Percentiles rank a stretch among this genome's conserved stretches.
Conservation (phyloP, 2,113 vertebrate genomes). For the Neofelis nebulosa region DNA sequence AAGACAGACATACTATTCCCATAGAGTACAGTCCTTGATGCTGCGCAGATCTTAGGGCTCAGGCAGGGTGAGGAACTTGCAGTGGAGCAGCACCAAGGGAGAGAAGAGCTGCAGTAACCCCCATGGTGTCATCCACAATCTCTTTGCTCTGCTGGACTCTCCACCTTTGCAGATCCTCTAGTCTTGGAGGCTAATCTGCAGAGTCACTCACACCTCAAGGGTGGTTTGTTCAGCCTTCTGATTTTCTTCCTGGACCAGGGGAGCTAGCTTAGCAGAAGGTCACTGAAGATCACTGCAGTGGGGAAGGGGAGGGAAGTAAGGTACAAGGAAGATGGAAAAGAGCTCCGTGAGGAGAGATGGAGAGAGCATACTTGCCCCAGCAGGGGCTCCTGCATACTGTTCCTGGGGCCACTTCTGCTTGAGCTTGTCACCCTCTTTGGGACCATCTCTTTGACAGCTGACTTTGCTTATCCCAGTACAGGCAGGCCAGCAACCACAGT, state of each 20-base stretch:
- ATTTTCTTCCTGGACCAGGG: not conserved
- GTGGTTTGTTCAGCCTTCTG: not conserved
- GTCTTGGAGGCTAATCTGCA: not conserved
- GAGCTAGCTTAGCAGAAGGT: not conserved
- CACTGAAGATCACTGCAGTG: not conserved
- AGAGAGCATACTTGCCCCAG: too few species aligned
- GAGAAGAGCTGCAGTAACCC: not conserved
- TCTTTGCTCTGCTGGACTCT: fast-evolving
- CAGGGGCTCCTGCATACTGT: not conserved
- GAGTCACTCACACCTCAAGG: not conserved
- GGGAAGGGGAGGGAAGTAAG: not conserved
- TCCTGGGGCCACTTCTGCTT: not conserved
- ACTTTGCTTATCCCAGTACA: not conserved
- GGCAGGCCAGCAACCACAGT: not conserved
- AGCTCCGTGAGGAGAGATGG: not conserved
- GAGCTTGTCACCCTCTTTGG: not conserved
- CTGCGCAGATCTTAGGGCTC: fast-evolving
- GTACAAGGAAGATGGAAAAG: not conserved
- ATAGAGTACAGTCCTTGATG: not conserved
- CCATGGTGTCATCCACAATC: fast-evolving
- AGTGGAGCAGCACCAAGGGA: too few species aligned
- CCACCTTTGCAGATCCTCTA: not conserved
- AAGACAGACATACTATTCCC: too few species aligned
- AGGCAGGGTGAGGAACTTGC: not conserved
- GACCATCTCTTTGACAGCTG: not conserved